A percentile compares a stretch with the other conserved stretches of the same genome.
Evolutionary conservation across 2,113 vertebrate genomes (phyloP).

Genomic region (human (Homo sapiens)): DNA sequence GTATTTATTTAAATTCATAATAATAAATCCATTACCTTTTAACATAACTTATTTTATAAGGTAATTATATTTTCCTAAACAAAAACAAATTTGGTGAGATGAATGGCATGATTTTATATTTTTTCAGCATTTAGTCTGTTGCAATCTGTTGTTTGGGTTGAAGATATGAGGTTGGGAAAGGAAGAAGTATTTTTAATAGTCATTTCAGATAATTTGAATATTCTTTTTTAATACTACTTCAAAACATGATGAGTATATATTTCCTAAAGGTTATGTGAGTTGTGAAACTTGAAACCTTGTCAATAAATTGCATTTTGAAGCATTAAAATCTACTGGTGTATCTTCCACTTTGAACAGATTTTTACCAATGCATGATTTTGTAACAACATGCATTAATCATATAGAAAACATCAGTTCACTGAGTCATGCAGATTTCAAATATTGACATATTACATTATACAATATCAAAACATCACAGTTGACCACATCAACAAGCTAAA

Average conservation of each 20-base stretch:
- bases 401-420: neutral
- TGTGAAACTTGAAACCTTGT: neutral
- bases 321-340: neutral
- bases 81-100: neutral
- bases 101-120: neutral
- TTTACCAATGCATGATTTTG: neutral
- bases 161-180: neutral
- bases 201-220: neutral
- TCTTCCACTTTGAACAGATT: too few species aligned
- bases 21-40: neutral
- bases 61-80: neutral
- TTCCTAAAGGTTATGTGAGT: neutral
- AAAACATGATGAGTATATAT: too few species aligned
- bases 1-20: too few species aligned
- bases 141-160: neutral
- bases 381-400: neutral
- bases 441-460: accelerated
- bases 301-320: too few species aligned
- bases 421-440: neutral
- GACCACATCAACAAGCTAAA: neutral
- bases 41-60: neutral
- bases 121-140: neutral
- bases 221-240: neutral
- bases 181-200: neutral
- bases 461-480: neutral